A percentile compares a stretch with the other conserved stretches of the same genome.
These are phyloP conservation scores for Apotomis betuletana DNA, from an alignment of 2,888 invertebrate species.

Conservation along the genomic window DNA sequence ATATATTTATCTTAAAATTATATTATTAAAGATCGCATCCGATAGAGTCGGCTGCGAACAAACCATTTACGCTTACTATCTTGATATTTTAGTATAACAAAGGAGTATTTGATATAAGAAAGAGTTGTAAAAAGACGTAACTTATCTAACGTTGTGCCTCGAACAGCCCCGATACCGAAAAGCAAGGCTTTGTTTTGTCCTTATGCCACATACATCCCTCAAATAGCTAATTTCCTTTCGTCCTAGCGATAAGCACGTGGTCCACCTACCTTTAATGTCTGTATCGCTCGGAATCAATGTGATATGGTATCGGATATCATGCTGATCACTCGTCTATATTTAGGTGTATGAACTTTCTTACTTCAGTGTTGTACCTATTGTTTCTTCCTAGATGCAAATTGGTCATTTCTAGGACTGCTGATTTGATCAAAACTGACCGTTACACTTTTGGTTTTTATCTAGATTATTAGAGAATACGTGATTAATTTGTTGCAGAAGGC, in stretches of 20 bases:
- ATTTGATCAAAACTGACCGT: slow-evolving; percentile 59
- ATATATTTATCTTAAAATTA: slow-evolving; percentile 45
- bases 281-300: slow-evolving; percentile 53
- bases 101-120: slow-evolving; percentile 72
- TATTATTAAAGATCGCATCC: slow-evolving; percentile 58
- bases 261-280: slow-evolving; percentile 45
- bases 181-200: slow-evolving; percentile 20
- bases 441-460: not conserved
- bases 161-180: slow-evolving; percentile 62
- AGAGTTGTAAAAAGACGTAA: slow-evolving; percentile 63
- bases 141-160: slow-evolving; percentile 73
- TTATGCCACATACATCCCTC: slow-evolving; percentile 29
- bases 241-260: slow-evolving; percentile 43
- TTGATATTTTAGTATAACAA: slow-evolving; percentile 76
- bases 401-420: slow-evolving; percentile 56
- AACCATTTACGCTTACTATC: slow-evolving; percentile 81
- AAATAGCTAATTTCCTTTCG: slow-evolving; percentile 12
- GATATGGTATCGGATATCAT: slow-evolving; percentile 70
- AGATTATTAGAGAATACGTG: too few species aligned
- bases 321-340: slow-evolving; percentile 60
- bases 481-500: too few species aligned
- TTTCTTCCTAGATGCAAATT: slow-evolving; percentile 67
- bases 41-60: slow-evolving; percentile 66
- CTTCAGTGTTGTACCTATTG: slow-evolving; percentile 58
- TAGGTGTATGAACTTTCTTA: slow-evolving; percentile 47